Evolutionary conservation across 2,113 vertebrate species (phyloP).

Genomic region (Blennius ocellaris): DNA sequence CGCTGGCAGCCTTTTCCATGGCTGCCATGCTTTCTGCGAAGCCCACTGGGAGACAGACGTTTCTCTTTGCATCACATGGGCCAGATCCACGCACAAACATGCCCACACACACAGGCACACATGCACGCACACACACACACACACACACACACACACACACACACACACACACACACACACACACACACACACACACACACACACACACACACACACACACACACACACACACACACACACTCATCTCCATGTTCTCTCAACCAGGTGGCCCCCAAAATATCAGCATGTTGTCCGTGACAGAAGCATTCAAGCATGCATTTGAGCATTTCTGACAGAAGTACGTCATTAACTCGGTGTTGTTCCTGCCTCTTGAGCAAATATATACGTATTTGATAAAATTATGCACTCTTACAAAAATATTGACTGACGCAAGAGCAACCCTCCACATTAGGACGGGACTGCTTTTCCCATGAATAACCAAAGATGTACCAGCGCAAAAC

Average conservation of each 20-base stretch:
- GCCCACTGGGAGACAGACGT: constrained; percentile 75
- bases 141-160: constrained; percentile 42
- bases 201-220: constrained; percentile 1
- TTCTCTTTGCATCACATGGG: constrained; percentile 46
- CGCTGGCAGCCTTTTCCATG: constrained; percentile 38
- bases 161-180: constrained; percentile 18
- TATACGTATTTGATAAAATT: not conserved
- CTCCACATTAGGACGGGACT: not conserved
- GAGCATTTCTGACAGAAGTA: constrained; percentile 1
- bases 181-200: constrained; percentile 28
- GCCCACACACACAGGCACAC: constrained; percentile 19
- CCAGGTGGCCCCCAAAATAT: constrained; percentile 34
- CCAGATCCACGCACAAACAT: constrained; percentile 33
- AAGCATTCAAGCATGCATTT: not conserved
- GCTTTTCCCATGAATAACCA: constrained; percentile 6
- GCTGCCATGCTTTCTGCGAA: constrained; percentile 49
- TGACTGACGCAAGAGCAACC: not conserved
- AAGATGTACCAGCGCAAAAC: constrained; percentile 1
- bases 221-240: not conserved
- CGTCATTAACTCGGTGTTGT: constrained; percentile 27
- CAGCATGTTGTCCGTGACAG: constrained; percentile 1
- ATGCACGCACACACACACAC: constrained; percentile 27
- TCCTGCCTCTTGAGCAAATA: not conserved
- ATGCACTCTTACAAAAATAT: constrained; percentile 5
- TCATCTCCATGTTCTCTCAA: not conserved